Base-by-base conservation (phyloP, 2,888 invertebrate genomes). In the Aphrophora alni region DNA sequence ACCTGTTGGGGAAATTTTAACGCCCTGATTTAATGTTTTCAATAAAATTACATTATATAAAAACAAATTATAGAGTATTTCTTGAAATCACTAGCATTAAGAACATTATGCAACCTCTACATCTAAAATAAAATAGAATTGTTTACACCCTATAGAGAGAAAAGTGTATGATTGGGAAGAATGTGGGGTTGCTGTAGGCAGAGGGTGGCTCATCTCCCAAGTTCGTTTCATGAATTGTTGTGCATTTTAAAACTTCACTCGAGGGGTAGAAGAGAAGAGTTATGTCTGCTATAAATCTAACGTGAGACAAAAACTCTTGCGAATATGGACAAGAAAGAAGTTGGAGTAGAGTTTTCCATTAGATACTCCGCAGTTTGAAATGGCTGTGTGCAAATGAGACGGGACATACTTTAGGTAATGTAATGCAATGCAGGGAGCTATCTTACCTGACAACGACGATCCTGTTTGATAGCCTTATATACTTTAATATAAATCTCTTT, bases 241-340 rank as follows among this genome's bases (percentile, higher is more conserved):
- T 59, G 59, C 59, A 59, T 59, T 59, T 59, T 59, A 59, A 59
- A 59, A 59, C 59, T 59, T 21, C 21, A 59, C 59, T 59, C 59
- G 59, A 59, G 59, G 59, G 59, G 44, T 44, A 2, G 44, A 10
- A 33, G 10, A 21, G 59, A 21, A 21, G 59, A 59, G 59, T 59
- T 59, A 59, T 59, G 59, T 21, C 59, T 59, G 59, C 59, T 21
- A 59, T 59, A 59, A 59, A 59, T 59, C 59, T 59, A 59, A 59
- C 59, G 59, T 59, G 59, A 59, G 59, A 59, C 59, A 59, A 59
- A 59, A 59, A 59, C 59, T 59, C 59, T 59, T 59, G 59, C 21
- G 59, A 59, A 59, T 59, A 59, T 59, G 59, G 59, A 59, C 59
- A 59, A 59, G 59, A 59, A 59, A 59, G 59, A 59, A 59, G 59